Evolutionary conservation across 64 coral and sea anemone species (phyloP).

Genomic region (Acropora yongei): DNA sequence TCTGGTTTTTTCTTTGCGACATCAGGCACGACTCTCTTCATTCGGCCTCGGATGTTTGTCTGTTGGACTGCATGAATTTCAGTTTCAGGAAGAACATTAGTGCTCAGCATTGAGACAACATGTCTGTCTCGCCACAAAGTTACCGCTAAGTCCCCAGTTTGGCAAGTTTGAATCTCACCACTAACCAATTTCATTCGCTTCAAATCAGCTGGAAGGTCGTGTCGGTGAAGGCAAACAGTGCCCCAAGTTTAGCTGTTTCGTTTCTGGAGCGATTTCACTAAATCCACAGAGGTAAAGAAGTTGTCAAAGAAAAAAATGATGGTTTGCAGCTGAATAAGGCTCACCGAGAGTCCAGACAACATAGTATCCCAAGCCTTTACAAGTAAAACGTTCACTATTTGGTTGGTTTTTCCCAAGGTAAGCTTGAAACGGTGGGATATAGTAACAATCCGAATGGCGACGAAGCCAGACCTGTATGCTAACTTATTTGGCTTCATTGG

Average conservation of each 20-base stretch:
- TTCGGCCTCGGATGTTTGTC: neutral
- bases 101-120: slow-evolving; percentile 36
- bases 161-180: slow-evolving; percentile 14
- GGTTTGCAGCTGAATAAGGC: slow-evolving; percentile 28
- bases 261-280: neutral
- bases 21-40: slow-evolving; percentile 32
- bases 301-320: slow-evolving; percentile 47
- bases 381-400: slow-evolving; percentile 51
- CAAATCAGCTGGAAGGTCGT: slow-evolving; percentile 23
- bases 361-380: slow-evolving; percentile 38
- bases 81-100: slow-evolving; percentile 21
- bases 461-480: slow-evolving; percentile 24
- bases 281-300: slow-evolving; percentile 40
- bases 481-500: slow-evolving; percentile 20
- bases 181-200: slow-evolving; percentile 27
- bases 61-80: slow-evolving; percentile 31
- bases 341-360: slow-evolving; percentile 64
- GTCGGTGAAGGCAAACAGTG: slow-evolving; percentile 14
- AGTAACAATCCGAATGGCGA: slow-evolving; percentile 40
- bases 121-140: slow-evolving; percentile 50
- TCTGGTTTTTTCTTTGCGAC: slow-evolving; percentile 25
- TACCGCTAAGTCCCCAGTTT: slow-evolving; percentile 27
- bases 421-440: slow-evolving; percentile 52
- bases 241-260: slow-evolving; percentile 33
- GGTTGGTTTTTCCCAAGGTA: slow-evolving; percentile 51